Base-by-base conservation (phyloP, 2,888 invertebrate species). In the Timandra comae region DNA sequence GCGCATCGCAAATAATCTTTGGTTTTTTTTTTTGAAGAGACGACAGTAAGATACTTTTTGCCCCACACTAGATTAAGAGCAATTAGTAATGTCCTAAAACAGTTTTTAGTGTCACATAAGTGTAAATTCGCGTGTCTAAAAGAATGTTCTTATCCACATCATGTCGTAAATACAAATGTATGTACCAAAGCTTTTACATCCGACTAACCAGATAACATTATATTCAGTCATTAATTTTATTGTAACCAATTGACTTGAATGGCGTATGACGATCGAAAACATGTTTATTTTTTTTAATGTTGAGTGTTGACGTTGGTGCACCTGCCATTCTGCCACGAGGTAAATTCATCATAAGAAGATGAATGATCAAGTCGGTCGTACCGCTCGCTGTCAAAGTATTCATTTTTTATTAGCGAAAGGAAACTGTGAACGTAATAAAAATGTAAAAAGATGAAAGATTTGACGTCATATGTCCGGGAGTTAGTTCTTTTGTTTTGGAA, bases 231-330 rank as follows among this genome's bases (percentile, higher is more conserved):
- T 73, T 74, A 73, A 67, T 74, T 68, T 74, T 72, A 73, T 68
- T 71, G 63, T 71, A 63, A 62, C 60, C 63, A 56, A 75, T 79
- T 79, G 77, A 74, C 70, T 79, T 79, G 69, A 79, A 78, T 77
- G 70, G 77, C 52, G 56, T 56, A 59, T 51, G 65, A 61, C 53
- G 49, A 48, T 46, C 46, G 50, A 49, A 48, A 47, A 46, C 41
- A 49, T 52, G 28, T n/a, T 54, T 60, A 48, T 49, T 56, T 51
- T 53, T 56, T 58, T 63, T 58, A 49, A 52, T 52, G 49, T 46
- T 35, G 46, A 53, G 55, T 56, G 60, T 62, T 57, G 58, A 58
- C 52, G 50, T 52, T 41, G 29, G 30, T 43, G 60, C 67, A 73
- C 63, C 75, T 74, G 77, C 55, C 47, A 72, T 68, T 67, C 58